These are phyloP conservation scores for Exephanes ischioxanthus DNA, from an alignment of 2,888 invertebrate genomes.

Conservation along the genomic window DNA sequence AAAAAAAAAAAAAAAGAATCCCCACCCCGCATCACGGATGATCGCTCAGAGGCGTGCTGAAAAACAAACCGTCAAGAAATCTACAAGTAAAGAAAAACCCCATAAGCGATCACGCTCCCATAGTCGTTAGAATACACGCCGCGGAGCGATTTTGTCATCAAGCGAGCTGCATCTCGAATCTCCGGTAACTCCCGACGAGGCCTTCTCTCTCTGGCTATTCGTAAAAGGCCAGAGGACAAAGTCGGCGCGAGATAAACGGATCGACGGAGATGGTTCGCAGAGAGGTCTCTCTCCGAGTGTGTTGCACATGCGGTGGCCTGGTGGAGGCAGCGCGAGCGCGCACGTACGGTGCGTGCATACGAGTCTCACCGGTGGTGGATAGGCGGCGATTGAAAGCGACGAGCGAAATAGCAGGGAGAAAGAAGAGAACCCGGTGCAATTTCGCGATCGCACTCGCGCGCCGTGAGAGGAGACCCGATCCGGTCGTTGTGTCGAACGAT, in stretches of 20 bases:
- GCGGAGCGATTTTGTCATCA: background rate
- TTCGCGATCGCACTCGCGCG: slow-evolving; percentile 50
- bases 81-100: too few species aligned
- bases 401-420: slow-evolving; percentile 8
- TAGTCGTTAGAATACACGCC: too few species aligned
- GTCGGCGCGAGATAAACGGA: slow-evolving; percentile 39
- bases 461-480: slow-evolving; percentile 3
- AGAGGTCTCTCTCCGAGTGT: background rate
- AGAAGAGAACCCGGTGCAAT: slow-evolving; percentile 42
- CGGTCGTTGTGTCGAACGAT: slow-evolving; percentile 23
- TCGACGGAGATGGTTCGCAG: slow-evolving; percentile 13
- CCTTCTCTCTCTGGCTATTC: background rate
- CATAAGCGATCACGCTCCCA: too few species aligned
- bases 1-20: too few species aligned
- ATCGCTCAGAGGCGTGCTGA: too few species aligned
- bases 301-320: background rate
- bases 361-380: background rate
- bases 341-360: too few species aligned
- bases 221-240: slow-evolving; percentile 37
- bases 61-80: too few species aligned
- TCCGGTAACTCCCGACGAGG: background rate
- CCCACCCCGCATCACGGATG: too few species aligned
- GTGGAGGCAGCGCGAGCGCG: too few species aligned
- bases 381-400: slow-evolving; percentile 54
- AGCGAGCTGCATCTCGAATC: background rate